Evolutionary conservation across 2,797 vertebrate genomes (phyloP), one percentile per base, ranked within the genome.

Genomic region (Jordanella pulchra): DNA sequence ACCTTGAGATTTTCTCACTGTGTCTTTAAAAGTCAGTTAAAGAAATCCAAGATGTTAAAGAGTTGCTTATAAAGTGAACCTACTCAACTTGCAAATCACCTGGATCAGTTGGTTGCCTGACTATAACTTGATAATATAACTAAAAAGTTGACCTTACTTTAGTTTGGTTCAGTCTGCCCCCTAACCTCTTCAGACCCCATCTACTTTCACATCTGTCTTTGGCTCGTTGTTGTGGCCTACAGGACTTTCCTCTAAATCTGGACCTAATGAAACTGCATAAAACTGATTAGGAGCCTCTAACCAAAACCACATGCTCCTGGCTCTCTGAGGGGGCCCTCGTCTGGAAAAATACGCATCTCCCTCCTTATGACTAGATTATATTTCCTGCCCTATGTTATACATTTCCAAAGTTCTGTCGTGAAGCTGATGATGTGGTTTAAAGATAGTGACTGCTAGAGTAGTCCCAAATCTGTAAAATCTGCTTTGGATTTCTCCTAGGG

Each of bases 221-320:
- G 74, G 78, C 89, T 89, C 79, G 27, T 80, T 86, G 85, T 80
- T 80, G 58, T 79, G 84, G 89, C 91, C 89, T 85, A 84, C 74
- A 83, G 89, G 85, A 75, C 81, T 86, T 79, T 85, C 78, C 85
- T 74, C 78, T 84, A 83, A 83, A 91, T 90, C 88, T 85, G 89
- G 87, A 93, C 90, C 87, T 89, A 93, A 93, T 94, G 88, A 93
- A 94, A 93, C 93, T 85, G 84, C 85, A 87, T 86, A 92, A 93
- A 94, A 91, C 90, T 91, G 88, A 93, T 93, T 93, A 90, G 89
- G 87, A 48, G 72, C 64, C 71, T 92, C 78, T 93, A 93, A 93
- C 85, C 84, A 82, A 85, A 93, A 85, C 92, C 93, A 92, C 81
- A 90, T 93, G 92, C 73, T 77, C 73, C 80, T 75, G 85, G 76